phyloP scores from a whole-genome alignment of 1,140 invertebrate species.

The Trichoplusia ni region DNA sequence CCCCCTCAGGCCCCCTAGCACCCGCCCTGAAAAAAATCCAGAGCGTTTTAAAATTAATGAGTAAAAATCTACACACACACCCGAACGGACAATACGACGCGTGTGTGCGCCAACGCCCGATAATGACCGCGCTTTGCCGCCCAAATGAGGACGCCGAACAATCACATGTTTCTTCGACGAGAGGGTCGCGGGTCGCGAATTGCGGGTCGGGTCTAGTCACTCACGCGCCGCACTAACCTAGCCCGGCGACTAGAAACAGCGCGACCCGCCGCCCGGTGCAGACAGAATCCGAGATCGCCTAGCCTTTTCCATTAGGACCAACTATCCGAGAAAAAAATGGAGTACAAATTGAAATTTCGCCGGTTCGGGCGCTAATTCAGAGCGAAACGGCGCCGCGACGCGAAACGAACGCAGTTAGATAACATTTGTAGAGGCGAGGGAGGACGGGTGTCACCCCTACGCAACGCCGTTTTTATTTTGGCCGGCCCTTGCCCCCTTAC shows the following conservation, averaged over 20 bases:
- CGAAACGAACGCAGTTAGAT: conserved; percentile 79
- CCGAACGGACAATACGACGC: conserved; percentile 54
- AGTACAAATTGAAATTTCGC: conserved; percentile 78
- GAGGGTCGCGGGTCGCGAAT: neutral
- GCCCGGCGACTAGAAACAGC: neutral
- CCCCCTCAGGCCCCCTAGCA: conserved; percentile 62
- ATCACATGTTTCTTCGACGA: conserved; percentile 23
- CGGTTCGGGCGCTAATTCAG: conserved; percentile 72
- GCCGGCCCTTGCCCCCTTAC: conserved; percentile 77
- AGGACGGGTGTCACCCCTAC: conserved; percentile 75
- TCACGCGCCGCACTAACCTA: neutral
- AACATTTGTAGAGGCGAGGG: conserved; percentile 78
- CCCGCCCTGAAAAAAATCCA: conserved; percentile 81
- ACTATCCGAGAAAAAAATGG: conserved; percentile 76
- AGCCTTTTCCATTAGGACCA: conserved; percentile 71
- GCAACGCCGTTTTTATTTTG: conserved; percentile 81
- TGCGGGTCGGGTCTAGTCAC: neutral
- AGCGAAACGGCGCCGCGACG: conserved; percentile 64
- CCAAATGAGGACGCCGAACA: conserved; percentile 52
- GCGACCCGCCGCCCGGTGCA: conserved; percentile 27
- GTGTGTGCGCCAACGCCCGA: conserved; percentile 64
- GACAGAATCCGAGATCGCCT: conserved; percentile 56
- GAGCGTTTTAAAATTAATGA: conserved; percentile 83
- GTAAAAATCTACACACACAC: conserved; percentile 81
- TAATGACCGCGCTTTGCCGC: conserved; percentile 70